A percentile compares a stretch with the other conserved stretches of the same genome.
These are phyloP conservation scores for Percina caprodes DNA, from an alignment of 2,113 vertebrate species.

Conservation along the genomic window DNA sequence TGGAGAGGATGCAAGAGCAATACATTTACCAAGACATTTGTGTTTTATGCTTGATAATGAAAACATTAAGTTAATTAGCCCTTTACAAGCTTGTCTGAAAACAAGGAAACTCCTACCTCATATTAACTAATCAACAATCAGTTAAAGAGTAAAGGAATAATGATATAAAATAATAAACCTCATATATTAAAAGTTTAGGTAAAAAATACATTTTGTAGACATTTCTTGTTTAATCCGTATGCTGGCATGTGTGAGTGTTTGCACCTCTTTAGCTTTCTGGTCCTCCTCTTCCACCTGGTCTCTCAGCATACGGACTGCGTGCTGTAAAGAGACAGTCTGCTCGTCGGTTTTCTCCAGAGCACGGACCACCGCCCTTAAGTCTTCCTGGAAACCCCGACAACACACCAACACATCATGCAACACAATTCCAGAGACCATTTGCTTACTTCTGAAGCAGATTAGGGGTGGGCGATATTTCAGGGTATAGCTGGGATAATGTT, in stretches of 20 bases:
- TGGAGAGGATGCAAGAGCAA: neutral
- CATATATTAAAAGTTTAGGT: neutral
- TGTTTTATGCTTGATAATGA: neutral
- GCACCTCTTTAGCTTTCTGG: slow-evolving; percentile 76
- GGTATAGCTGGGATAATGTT: no score
- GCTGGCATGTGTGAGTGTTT: neutral
- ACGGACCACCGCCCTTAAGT: slow-evolving; percentile 58
- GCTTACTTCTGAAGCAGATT: neutral
- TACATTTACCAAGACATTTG: neutral
- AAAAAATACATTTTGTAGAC: neutral
- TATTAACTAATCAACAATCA: neutral
- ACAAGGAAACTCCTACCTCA: neutral
- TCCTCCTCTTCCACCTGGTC: slow-evolving; percentile 75
- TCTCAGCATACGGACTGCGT: slow-evolving; percentile 60
- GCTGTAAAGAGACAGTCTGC: slow-evolving; percentile 54
- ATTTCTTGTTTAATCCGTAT: neutral
- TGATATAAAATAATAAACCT: neutral
- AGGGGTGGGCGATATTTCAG: no score
- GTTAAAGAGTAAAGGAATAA: neutral
- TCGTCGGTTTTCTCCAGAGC: slow-evolving; percentile 74
- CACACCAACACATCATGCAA: neutral
- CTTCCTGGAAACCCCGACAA: slow-evolving; percentile 61
- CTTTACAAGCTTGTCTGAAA: neutral
- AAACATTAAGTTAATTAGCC: neutral
- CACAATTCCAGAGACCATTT: neutral